These are phyloP conservation scores for Hirundichthys speculiger DNA, from an alignment of 2,113 vertebrate genomes.

Conservation along the genomic window DNA sequence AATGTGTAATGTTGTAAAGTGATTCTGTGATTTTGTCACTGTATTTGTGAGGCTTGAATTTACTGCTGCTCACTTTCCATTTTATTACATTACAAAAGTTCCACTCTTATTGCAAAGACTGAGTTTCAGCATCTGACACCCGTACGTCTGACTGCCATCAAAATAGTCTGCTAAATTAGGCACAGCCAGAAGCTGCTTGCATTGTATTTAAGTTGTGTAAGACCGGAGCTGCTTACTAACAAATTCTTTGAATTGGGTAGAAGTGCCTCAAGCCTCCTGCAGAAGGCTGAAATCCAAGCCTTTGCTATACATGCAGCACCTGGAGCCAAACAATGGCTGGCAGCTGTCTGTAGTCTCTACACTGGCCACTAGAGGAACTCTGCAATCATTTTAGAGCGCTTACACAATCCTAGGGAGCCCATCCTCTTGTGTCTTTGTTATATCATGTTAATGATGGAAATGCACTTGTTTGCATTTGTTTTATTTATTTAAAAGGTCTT, in stretches of 20 bases:
- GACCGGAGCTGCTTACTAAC: not conserved
- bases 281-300: conserved; percentile 6
- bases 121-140: too few species aligned
- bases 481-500: conserved; percentile 52
- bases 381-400: conserved; percentile 26
- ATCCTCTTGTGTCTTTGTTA: conserved; percentile 67
- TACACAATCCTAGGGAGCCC: conserved; percentile 11
- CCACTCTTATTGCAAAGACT: too few species aligned
- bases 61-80: not conserved
- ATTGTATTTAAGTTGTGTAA: not conserved
- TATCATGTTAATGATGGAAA: conserved; percentile 59
- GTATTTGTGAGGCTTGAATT: not conserved
- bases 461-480: conserved; percentile 45
- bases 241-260: not conserved
- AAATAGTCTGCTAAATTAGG: not conserved
- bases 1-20: too few species aligned
- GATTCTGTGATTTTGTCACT: too few species aligned
- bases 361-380: conserved; percentile 66
- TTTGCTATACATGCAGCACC: not conserved
- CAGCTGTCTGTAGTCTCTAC: conserved; percentile 27
- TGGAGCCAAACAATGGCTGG: conserved; percentile 21
- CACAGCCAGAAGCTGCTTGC: not conserved
- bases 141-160: not conserved
- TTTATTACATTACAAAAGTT: not conserved
- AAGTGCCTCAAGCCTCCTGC: not conserved